Evolutionary conservation across 2,797 vertebrate species (phyloP).

Genomic region (Acanthis flammea): DNA sequence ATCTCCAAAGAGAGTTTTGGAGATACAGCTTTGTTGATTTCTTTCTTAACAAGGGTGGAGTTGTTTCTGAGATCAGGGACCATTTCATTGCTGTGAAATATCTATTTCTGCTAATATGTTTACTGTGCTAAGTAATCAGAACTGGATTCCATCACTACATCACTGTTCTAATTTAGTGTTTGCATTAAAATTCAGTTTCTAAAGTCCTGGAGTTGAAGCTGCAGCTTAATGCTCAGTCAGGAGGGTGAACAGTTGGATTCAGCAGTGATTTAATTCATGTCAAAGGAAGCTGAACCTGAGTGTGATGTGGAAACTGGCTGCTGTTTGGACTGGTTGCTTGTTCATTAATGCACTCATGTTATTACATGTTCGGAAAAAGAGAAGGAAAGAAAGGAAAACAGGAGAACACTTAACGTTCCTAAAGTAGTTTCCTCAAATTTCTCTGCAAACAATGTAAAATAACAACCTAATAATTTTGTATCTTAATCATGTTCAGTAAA

Average conservation of each 20-base stretch:
- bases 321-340: constrained; percentile 34
- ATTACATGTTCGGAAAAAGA: constrained; percentile 13
- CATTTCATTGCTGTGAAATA: constrained; percentile 39
- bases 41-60: background rate
- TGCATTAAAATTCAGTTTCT: constrained; percentile 32
- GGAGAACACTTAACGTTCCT: constrained; percentile 67
- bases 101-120: constrained; percentile 60
- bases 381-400: constrained; percentile 60
- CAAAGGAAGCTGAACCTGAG: constrained; percentile 51
- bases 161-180: background rate
- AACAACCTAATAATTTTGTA: constrained; percentile 77
- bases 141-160: constrained; percentile 47
- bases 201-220: background rate
- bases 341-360: constrained; percentile 25
- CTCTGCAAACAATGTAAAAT: constrained; percentile 76
- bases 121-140: constrained; percentile 53
- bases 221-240: constrained; percentile 22
- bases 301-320: constrained; percentile 18
- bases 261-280: constrained; percentile 59
- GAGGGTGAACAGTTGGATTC: constrained; percentile 38
- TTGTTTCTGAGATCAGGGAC: background rate
- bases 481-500: constrained; percentile 80
- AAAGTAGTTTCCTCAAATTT: constrained; percentile 75
- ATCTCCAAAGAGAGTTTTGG: constrained; percentile 21
- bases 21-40: background rate